Conservation (phyloP, 2,888 invertebrate genomes). For the Drosophila siamana region DNA sequence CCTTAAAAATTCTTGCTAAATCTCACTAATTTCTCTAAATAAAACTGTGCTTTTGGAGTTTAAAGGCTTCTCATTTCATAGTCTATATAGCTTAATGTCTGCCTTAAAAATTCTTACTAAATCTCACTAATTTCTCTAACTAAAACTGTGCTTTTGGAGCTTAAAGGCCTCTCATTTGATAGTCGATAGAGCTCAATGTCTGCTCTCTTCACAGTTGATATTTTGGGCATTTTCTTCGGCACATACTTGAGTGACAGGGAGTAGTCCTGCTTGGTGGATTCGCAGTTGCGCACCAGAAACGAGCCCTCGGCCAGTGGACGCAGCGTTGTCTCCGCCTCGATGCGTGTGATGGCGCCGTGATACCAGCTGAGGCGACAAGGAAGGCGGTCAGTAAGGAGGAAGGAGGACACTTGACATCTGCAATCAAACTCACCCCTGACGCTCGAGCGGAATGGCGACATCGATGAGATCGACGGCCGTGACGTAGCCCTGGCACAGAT, state of each 20-base stretch:
- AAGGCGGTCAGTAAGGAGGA: neutral
- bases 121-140: too few species aligned
- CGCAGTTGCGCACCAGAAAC: constrained; percentile 97
- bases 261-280: constrained; percentile 96
- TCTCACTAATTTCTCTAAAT: too few species aligned
- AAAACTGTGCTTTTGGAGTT: too few species aligned
- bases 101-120: too few species aligned
- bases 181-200: too few species aligned
- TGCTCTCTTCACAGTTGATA: too few species aligned
- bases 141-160: too few species aligned
- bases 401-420: neutral
- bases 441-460: constrained; percentile 92
- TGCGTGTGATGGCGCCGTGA: constrained; percentile 95
- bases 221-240: too few species aligned
- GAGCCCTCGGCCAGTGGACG: constrained; percentile 95
- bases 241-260: constrained; percentile 97
- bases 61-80: too few species aligned
- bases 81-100: too few species aligned
- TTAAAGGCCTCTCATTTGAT: too few species aligned
- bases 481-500: constrained; percentile 87
- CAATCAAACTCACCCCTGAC: constrained; percentile 91
- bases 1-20: too few species aligned
- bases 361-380: constrained; percentile 90
- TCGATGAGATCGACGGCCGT: constrained; percentile 92
- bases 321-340: constrained; percentile 95